Evolutionary conservation across 2,797 vertebrate species (phyloP).

Genomic region (Enteromius viviparus): DNA sequence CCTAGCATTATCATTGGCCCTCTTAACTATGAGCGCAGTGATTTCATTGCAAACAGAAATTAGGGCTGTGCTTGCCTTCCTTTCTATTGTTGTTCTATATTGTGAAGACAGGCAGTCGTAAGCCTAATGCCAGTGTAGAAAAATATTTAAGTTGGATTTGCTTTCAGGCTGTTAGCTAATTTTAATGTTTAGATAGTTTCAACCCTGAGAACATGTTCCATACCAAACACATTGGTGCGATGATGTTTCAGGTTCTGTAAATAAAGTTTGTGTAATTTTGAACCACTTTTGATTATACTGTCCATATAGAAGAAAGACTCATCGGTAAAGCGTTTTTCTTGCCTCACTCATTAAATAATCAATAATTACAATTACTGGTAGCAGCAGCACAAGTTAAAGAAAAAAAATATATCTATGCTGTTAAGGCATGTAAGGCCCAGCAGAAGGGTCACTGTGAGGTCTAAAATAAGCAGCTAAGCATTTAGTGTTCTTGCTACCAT

Average conservation of each 20-base stretch:
- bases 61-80: neutral
- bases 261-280: neutral
- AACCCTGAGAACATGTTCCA: neutral
- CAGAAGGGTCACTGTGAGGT: conserved; percentile 32
- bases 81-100: neutral
- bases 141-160: neutral
- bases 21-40: neutral
- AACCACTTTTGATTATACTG: neutral
- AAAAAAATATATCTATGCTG: conserved; percentile 27
- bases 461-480: conserved; percentile 61
- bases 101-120: neutral
- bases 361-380: conserved; percentile 4
- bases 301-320: neutral
- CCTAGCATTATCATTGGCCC: conserved; percentile 14
- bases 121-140: neutral
- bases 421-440: conserved; percentile 42
- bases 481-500: conserved; percentile 58
- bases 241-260: neutral
- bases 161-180: neutral
- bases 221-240: neutral
- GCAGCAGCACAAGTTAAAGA: neutral
- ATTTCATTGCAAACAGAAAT: neutral
- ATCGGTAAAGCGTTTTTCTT: neutral
- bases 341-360: neutral
- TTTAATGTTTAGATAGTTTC: neutral